phyloP scores from a whole-genome alignment of 2,797 vertebrate genomes.

The Sebastes nivosus region DNA sequence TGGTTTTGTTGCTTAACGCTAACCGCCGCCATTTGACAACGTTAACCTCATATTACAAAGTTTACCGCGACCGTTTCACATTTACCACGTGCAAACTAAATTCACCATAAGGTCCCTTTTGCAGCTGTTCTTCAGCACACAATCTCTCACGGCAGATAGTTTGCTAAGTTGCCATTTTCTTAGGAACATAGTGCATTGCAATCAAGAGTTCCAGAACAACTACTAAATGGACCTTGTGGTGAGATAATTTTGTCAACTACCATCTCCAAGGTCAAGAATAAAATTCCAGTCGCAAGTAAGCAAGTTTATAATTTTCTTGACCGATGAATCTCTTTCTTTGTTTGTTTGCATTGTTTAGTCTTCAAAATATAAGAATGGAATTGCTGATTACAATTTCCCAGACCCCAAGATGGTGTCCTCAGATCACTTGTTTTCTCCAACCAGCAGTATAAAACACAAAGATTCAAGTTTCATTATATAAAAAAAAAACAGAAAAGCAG shows the following conservation, averaged over 20 bases:
- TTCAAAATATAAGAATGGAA: too few species aligned
- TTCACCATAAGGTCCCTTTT: neutral
- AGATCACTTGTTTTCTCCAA: neutral
- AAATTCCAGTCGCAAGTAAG: neutral
- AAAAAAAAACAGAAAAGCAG: too few species aligned
- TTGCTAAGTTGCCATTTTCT: neutral
- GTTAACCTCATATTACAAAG: too few species aligned
- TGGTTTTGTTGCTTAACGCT: too few species aligned
- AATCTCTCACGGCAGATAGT: neutral
- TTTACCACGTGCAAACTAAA: too few species aligned
- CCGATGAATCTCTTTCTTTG: neutral
- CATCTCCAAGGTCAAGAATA: neutral
- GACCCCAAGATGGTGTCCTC: neutral
- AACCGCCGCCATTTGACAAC: too few species aligned
- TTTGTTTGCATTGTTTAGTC: neutral
- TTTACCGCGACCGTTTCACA: too few species aligned
- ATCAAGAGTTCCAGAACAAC: neutral
- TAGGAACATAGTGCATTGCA: neutral
- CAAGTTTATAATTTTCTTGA: neutral
- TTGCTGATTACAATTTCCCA: neutral
- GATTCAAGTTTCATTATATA: neutral
- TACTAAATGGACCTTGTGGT: too few species aligned
- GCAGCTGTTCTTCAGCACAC: neutral
- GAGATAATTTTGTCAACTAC: neutral
- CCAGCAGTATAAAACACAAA: neutral